These are phyloP conservation scores for Dicyrtoma fusca DNA, from an alignment of 2,888 invertebrate species.

Conservation along the genomic window DNA sequence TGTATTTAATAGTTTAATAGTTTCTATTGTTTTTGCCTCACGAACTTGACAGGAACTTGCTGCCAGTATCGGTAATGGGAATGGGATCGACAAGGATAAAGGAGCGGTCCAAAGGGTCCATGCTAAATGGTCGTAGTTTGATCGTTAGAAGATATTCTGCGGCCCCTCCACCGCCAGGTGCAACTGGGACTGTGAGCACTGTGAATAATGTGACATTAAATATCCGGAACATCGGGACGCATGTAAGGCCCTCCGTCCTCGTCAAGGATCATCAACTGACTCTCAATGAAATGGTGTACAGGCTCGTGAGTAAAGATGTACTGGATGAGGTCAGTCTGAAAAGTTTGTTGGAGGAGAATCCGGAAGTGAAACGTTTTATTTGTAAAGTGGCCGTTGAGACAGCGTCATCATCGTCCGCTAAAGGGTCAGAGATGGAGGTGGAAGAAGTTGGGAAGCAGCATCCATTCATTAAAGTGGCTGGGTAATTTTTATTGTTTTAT, in stretches of 20 bases:
- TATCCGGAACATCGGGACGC: conserved; percentile 1
- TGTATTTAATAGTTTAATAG: too few relatives aligned
- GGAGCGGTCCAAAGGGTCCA: too few relatives aligned
- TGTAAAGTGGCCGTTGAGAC: background rate
- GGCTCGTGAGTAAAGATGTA: conserved; percentile 7
- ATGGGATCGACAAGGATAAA: too few relatives aligned
- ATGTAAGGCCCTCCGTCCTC: background rate
- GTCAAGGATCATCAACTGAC: background rate
- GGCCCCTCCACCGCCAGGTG: background rate
- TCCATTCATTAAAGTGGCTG: conserved; percentile 35
- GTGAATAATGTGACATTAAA: background rate
- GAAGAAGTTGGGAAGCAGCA: background rate
- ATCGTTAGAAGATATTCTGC: background rate
- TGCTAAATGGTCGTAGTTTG: too few relatives aligned
- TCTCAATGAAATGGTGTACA: conserved; percentile 6
- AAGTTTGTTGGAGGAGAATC: conserved; percentile 15
- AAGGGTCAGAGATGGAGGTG: background rate
- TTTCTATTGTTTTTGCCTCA: too few relatives aligned
- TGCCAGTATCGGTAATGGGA: too few relatives aligned
- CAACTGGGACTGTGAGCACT: background rate
- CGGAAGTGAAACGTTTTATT: conserved; percentile 14
- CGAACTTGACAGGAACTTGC: too few relatives aligned
- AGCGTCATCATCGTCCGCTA: too few relatives aligned
- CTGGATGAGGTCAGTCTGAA: conserved; percentile 20
- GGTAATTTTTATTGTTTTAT: too few relatives aligned